These are phyloP conservation scores for Tetrax tetrax DNA, from an alignment of 2,113 vertebrate species.

Conservation along the genomic window DNA sequence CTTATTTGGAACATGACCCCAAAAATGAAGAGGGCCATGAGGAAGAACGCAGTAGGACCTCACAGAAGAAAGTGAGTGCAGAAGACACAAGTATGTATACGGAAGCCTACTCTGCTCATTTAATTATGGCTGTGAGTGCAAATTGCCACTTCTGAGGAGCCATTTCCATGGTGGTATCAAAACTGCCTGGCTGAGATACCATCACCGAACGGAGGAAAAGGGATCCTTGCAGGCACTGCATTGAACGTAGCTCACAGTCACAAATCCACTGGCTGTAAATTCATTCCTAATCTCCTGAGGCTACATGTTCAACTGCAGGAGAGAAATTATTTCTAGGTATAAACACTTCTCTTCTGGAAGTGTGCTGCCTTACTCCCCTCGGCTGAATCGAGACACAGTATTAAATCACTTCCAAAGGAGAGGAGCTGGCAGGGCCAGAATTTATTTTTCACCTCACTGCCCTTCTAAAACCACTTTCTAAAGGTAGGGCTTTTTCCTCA, in stretches of 20 bases:
- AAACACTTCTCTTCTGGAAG: neutral
- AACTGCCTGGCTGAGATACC: neutral
- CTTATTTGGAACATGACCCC: neutral
- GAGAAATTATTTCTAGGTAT: conserved; percentile 12
- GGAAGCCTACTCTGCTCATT: neutral
- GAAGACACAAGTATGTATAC: neutral
- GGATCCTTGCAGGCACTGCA: neutral
- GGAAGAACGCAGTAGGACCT: neutral
- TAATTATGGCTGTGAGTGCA: neutral
- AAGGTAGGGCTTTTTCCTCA: conserved; percentile 8
- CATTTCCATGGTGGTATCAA: neutral
- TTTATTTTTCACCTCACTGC: conserved; percentile 32
- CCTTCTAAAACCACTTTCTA: conserved; percentile 36
- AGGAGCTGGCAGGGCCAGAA: neutral
- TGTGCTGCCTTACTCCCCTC: neutral
- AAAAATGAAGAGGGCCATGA: neutral
- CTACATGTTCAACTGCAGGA: neutral
- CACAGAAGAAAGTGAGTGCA: neutral
- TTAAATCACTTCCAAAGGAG: conserved; percentile 41
- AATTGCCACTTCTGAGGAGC: neutral
- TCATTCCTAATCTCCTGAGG: neutral
- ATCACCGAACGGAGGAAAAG: neutral
- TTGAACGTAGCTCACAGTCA: neutral
- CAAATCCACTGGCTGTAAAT: neutral
- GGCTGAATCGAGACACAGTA: neutral